These are phyloP conservation scores for Lacanobia wlatinum DNA, from an alignment of 2,888 invertebrate species.

Conservation along the genomic window DNA sequence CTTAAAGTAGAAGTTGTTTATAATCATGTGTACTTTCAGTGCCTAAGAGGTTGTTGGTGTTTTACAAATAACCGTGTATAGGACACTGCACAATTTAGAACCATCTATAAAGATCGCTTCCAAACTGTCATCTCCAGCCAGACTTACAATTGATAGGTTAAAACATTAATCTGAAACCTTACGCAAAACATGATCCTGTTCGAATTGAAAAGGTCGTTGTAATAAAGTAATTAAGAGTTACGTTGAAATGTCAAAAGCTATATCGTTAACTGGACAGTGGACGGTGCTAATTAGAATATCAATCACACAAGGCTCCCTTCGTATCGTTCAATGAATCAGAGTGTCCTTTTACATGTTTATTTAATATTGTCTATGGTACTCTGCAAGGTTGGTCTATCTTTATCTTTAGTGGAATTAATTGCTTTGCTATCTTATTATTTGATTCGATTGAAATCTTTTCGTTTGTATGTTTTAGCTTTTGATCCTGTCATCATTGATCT, in stretches of 20 bases:
- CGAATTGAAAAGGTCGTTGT: constrained; percentile 65
- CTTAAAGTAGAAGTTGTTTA: too few relatives aligned
- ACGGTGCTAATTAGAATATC: constrained; percentile 65
- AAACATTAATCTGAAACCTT: constrained; percentile 44
- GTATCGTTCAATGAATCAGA: constrained; percentile 55
- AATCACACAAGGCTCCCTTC: constrained; percentile 64
- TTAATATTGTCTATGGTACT: constrained; percentile 41
- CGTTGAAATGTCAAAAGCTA: constrained; percentile 52
- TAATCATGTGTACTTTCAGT: too few relatives aligned
- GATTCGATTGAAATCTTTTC: not conserved
- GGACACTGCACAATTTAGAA: not conserved
- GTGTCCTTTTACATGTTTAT: constrained; percentile 57
- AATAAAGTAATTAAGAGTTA: constrained; percentile 59
- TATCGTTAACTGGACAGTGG: constrained; percentile 47
- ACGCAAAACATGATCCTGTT: constrained; percentile 49
- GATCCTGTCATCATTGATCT: too few relatives aligned
- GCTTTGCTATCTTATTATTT: not conserved
- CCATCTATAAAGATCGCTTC: constrained; percentile 14
- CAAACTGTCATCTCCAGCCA: constrained; percentile 16
- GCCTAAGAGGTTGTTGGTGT: too few relatives aligned
- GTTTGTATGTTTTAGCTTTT: not conserved
- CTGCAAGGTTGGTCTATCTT: constrained; percentile 44
- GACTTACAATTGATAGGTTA: constrained; percentile 26
- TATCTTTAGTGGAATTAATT: not conserved
- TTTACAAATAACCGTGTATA: too few relatives aligned